Base-by-base conservation (phyloP, 2,888 invertebrate genomes). In the Rhagonycha lutea region DNA sequence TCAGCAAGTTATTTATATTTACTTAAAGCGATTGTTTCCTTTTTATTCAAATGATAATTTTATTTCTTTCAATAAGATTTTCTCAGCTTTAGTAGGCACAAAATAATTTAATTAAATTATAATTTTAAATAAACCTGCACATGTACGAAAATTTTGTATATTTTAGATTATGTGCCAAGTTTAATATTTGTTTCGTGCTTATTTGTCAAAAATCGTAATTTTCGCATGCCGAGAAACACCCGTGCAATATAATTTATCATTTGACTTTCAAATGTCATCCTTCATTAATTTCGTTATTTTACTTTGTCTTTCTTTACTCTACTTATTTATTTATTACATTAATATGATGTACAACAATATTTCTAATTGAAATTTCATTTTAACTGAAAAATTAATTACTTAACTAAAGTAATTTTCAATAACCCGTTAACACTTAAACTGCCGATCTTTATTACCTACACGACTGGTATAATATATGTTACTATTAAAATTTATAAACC, bases 1-100 rank as follows among this genome's bases (percentile, higher is more conserved):
- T 65, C 63, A 24, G 63, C 12, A 65, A 24, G 71, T 74, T 74
- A 76, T 74, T 74, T 74, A 74, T 73, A 73, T 76, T 76, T 76
- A 63, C 68, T 68, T 47, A 76, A 74, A 70, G 68, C 70, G 71
- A 72, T 70, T 70, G 62, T 76, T 32, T 61, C 23, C 70, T 77
- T 61, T 75, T 77, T 65, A 65, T 65, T 61, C 24, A 65, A 65
- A 65, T 24, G 23, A 23, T 65, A 24, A 65, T 18, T 65, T 65
- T 65, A 26, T 65, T 65, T 65, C 26, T n/a, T 47, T 7, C n/a
- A 8, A 47, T 47, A 47, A 47, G 7, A 47, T 47, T 47, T 47
- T 47, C 7, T 7, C 47, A n/a, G n/a, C n/a, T 47, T 47, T 47
- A n/a, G n/a, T n/a, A 7, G 47, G 12, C 47, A n/a, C 47, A 3